A percentile compares a stretch with the other conserved stretches of the same genome.
These are phyloP conservation scores for Porites rus DNA, from an alignment of 92 coral and sea anemone species.

Conservation along the genomic window DNA sequence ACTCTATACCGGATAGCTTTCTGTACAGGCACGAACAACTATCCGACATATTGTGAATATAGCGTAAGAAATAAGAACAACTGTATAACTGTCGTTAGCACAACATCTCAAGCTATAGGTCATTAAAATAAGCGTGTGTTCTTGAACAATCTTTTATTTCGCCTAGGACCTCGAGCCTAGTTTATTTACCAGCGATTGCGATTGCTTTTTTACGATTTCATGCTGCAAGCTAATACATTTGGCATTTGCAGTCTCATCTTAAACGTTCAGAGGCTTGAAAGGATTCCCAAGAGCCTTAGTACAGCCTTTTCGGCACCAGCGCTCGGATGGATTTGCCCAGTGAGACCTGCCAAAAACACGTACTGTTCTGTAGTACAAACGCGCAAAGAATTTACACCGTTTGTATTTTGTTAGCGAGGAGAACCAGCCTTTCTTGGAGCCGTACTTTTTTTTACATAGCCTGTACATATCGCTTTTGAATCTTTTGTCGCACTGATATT, in stretches of 20 bases:
- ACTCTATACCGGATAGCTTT: no score
- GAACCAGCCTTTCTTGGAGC: background rate
- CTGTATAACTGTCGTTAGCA: no score
- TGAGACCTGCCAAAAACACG: background rate
- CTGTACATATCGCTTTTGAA: background rate
- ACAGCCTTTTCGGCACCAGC: conserved; percentile 25
- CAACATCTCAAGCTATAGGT: no score
- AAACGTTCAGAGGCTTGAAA: background rate
- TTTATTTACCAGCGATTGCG: no score
- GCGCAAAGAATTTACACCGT: background rate
- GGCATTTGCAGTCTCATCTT: background rate
- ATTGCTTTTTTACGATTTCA: no score
- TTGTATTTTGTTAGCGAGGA: background rate
- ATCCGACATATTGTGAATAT: no score
- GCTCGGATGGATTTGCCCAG: background rate
- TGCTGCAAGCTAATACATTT: background rate
- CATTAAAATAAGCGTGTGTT: no score
- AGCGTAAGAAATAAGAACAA: no score
- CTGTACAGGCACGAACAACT: no score
- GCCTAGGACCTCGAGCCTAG: no score
- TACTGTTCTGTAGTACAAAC: background rate
- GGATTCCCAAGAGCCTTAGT: conserved; percentile 3
- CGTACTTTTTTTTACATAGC: no score
- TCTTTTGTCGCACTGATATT: background rate
- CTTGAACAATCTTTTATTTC: no score